Percentiles rank a stretch among this genome's conserved stretches.
These are phyloP conservation scores for Cyclopterus lumpus DNA, from an alignment of 2,797 vertebrate species.

Conservation along the genomic window DNA sequence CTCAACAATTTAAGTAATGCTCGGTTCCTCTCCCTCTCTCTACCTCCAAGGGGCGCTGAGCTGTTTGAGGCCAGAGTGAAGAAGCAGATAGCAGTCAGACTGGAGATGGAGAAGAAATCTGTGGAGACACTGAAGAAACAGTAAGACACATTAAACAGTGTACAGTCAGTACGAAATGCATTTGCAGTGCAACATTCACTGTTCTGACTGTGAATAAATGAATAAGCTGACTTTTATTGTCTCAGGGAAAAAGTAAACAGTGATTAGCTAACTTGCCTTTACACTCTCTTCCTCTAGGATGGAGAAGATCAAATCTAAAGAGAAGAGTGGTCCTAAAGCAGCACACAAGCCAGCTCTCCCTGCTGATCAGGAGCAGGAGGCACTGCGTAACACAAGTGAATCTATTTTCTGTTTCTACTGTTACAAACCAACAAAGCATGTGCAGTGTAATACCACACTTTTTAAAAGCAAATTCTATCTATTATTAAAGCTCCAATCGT, in stretches of 20 bases:
- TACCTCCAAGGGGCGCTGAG: conserved; percentile 79
- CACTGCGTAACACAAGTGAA: conserved; percentile 51
- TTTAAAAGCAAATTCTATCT: background rate
- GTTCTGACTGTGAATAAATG: background rate
- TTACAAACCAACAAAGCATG: background rate
- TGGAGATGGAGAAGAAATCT: conserved; percentile 83
- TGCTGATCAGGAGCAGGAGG: conserved; percentile 41
- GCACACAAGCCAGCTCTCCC: conserved; percentile 27
- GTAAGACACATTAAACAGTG: conserved; percentile 61
- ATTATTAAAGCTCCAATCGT: background rate
- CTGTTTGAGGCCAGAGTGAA: conserved; percentile 85
- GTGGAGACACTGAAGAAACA: conserved; percentile 81
- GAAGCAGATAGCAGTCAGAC: conserved; percentile 74
- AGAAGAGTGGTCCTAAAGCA: conserved; percentile 69
- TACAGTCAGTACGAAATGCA: background rate
- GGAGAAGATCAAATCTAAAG: conserved; percentile 85
- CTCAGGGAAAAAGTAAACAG: background rate
- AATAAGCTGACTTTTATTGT: background rate
- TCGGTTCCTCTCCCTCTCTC: conserved; percentile 1
- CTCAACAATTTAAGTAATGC: background rate
- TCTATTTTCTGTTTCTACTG: conserved; percentile 15
- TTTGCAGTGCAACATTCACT: background rate
- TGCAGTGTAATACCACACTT: background rate
- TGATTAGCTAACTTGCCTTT: conserved; percentile 4
- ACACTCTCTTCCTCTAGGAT: conserved; percentile 70